These are phyloP conservation scores for Phengaris alcon DNA, from an alignment of 2,888 invertebrate species.

Conservation along the genomic window DNA sequence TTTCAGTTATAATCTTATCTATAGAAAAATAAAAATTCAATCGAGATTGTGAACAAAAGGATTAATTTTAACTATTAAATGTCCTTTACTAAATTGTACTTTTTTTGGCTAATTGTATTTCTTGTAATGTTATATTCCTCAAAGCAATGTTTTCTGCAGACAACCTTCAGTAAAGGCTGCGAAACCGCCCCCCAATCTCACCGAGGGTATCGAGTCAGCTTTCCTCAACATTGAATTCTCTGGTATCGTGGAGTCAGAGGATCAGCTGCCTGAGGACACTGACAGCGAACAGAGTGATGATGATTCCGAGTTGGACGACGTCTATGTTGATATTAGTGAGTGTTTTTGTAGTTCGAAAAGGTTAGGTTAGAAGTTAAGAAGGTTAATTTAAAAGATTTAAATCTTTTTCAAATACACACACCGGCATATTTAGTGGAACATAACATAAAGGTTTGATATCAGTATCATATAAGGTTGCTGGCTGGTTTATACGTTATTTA, in stretches of 20 bases:
- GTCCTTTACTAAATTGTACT: no score
- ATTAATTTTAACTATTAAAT: no score
- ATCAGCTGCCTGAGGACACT: conserved; percentile 56
- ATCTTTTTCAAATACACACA: no score
- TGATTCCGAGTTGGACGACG: conserved; percentile 67
- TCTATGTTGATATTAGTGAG: conserved; percentile 71
- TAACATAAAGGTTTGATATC: no score
- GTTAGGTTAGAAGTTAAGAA: no score
- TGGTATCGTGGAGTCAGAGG: conserved; percentile 73
- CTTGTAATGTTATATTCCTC: neutral
- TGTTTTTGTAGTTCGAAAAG: conserved; percentile 15
- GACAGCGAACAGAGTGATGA: conserved; percentile 68
- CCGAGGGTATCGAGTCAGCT: conserved; percentile 73
- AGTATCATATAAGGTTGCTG: no score
- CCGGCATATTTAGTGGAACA: no score
- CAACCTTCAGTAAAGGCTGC: conserved; percentile 67
- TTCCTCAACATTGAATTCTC: conserved; percentile 77
- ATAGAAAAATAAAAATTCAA: no score
- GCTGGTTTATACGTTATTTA: no score
- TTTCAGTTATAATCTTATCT: no score
- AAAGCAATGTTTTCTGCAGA: conserved; percentile 42
- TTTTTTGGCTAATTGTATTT: neutral
- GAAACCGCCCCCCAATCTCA: conserved; percentile 66
- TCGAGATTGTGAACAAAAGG: no score
- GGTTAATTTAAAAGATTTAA: no score